Conservation (phyloP, 2,888 invertebrate species). For the Drosophila koepferae region DNA sequence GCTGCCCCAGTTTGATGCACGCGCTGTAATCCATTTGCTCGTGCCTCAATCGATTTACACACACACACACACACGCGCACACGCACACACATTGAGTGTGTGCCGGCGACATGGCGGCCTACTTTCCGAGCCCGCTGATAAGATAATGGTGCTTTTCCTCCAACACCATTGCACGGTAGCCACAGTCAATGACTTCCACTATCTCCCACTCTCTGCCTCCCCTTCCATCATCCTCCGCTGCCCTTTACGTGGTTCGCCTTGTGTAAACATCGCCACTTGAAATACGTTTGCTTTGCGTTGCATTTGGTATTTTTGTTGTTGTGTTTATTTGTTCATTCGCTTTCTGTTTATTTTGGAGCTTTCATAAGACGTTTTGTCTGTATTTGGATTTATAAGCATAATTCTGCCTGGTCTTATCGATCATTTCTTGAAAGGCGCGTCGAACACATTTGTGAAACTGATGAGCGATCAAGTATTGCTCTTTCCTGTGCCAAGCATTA, state of each 20-base stretch:
- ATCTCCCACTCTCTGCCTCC: not conserved
- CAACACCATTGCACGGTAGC: constrained; percentile 27
- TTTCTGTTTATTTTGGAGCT: constrained; percentile 39
- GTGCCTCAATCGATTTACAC: constrained; percentile 71
- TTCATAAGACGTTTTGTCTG: constrained; percentile 25
- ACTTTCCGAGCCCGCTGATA: constrained; percentile 70
- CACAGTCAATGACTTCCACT: constrained; percentile 62
- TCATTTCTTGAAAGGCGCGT: not conserved
- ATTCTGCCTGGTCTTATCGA: constrained; percentile 27
- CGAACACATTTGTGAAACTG: constrained; percentile 1
- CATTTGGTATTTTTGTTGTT: constrained; percentile 17
- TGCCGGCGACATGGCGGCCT: constrained; percentile 55
- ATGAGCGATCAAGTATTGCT: constrained; percentile 9
- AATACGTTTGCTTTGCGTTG: constrained; percentile 15
- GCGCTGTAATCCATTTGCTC: constrained; percentile 55
- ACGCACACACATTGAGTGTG: constrained; percentile 13
- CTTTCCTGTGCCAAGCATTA: not conserved
- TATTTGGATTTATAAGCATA: not conserved
- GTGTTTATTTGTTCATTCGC: constrained; percentile 27
- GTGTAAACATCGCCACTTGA: constrained; percentile 41
- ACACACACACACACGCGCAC: constrained; percentile 12
- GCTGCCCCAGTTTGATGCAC: constrained; percentile 36
- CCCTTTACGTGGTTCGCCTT: not conserved
- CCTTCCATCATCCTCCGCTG: not conserved
- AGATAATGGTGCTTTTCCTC: constrained; percentile 78